Evolutionary conservation across 2,113 vertebrate genomes (phyloP).

Genomic region (Shinisaurus crocodilurus): DNA sequence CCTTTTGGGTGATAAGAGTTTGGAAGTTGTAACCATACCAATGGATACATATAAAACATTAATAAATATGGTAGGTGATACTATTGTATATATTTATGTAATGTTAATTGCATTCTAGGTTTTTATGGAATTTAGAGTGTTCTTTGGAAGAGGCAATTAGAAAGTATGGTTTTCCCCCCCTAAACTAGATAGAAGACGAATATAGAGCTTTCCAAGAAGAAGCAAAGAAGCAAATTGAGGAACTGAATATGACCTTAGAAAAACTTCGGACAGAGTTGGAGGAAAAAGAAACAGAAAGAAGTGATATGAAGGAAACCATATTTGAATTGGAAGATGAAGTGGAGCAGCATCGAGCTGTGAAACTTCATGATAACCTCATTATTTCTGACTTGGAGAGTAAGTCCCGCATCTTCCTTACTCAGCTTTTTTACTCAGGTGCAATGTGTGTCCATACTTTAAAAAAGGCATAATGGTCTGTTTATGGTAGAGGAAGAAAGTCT

Average conservation of each 20-base stretch:
- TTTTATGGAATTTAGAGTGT: neutral
- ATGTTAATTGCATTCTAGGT: neutral
- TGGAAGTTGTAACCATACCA: neutral
- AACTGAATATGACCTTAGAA: constrained; percentile 86
- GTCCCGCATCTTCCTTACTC: constrained; percentile 33
- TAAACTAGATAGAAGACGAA: constrained; percentile 86
- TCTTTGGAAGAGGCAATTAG: neutral
- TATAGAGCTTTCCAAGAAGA: constrained; percentile 89
- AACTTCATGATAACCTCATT: constrained; percentile 96
- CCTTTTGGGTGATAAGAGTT: neutral
- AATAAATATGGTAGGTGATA: neutral
- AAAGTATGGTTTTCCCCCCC: neutral
- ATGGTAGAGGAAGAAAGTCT: neutral
- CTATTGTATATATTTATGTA: neutral
- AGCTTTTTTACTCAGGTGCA: no score
- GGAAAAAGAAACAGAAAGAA: constrained; percentile 91
- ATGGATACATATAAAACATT: no score
- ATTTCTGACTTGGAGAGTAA: constrained; percentile 95
- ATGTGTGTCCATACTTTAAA: neutral
- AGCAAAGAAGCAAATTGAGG: constrained; percentile 88
- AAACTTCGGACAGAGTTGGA: constrained; percentile 87
- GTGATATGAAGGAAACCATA: constrained; percentile 96
- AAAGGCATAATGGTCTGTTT: neutral
- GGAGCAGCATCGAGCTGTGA: constrained; percentile 94
- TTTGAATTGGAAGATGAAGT: constrained; percentile 97